Evolutionary conservation across 2,113 vertebrate genomes (phyloP).

Genomic region (Taxidea taxus): DNA sequence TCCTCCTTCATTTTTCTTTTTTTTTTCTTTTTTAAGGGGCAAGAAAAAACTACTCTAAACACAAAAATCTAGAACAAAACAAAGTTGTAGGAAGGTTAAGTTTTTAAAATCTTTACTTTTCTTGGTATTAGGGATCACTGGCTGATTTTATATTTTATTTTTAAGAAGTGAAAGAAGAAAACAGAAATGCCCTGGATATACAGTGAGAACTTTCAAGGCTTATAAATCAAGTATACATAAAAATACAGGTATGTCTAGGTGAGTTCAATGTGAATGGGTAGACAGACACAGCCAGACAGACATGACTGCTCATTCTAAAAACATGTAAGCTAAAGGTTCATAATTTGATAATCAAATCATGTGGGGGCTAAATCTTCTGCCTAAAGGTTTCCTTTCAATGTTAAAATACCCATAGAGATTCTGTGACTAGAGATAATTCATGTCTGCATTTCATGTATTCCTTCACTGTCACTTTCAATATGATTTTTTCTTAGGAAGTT

Average conservation of each 20-base stretch:
- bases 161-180: not conserved
- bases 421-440: not conserved
- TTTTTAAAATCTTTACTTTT: not conserved
- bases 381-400: not conserved
- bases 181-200: not conserved
- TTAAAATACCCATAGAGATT: not conserved
- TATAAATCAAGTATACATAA: not conserved
- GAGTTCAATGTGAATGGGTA: not conserved
- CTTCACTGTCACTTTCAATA: not conserved
- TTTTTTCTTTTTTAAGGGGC: not conserved
- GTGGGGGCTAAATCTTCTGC: not conserved
- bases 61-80: conserved; percentile 1
- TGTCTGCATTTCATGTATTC: not conserved
- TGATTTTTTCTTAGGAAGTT: not conserved
- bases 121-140: not conserved
- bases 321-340: not conserved
- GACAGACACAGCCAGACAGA: not conserved
- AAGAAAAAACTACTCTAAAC: not conserved
- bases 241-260: not conserved
- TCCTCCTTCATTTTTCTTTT: not conserved
- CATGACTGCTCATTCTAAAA: not conserved
- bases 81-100: not conserved
- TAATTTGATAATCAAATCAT: not conserved
- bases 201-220: not conserved
- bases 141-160: not conserved